Conservation (phyloP, 1,140 invertebrate genomes). For the Ptiloglossa arizonensis region DNA sequence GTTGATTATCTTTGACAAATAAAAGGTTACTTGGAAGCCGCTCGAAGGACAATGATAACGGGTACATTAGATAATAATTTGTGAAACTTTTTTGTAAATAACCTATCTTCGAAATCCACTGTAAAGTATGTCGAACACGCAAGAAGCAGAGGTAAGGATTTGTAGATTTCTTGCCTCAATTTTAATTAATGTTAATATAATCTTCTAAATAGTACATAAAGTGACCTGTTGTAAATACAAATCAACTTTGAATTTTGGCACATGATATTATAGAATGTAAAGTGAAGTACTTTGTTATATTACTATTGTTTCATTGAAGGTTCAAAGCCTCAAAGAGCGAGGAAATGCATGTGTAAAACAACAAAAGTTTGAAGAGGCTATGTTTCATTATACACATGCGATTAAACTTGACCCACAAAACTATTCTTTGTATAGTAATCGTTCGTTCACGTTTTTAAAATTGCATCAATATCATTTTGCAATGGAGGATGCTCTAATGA, state of each 20-base stretch:
- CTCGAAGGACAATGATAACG: constrained; percentile 24
- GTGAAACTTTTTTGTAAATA: constrained; percentile 13
- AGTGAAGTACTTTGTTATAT: constrained; percentile 14
- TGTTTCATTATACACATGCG: constrained; percentile 91
- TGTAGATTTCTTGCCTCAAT: neutral
- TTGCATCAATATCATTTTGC: constrained; percentile 89
- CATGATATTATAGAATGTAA: neutral
- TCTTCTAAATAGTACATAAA: neutral
- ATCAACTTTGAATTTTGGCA: neutral
- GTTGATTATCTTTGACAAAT: constrained; percentile 40
- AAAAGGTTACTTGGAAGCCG: neutral
- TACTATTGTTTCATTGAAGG: constrained; percentile 69
- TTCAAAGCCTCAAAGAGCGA: constrained; percentile 85
- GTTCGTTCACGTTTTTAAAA: constrained; percentile 90
- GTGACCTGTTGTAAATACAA: neutral
- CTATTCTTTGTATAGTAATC: constrained; percentile 89
- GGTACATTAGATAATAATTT: constrained; percentile 6
- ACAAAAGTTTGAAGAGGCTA: constrained; percentile 88
- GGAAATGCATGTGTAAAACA: constrained; percentile 90
- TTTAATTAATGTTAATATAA: neutral
- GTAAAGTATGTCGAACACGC: constrained; percentile 67
- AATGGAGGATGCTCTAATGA: constrained; percentile 89
- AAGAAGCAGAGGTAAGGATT: constrained; percentile 62
- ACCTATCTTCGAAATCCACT: neutral
- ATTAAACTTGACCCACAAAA: constrained; percentile 89